phyloP scores from a whole-genome alignment of 2,888 invertebrate genomes.

The Pyrrhosoma nymphula region DNA sequence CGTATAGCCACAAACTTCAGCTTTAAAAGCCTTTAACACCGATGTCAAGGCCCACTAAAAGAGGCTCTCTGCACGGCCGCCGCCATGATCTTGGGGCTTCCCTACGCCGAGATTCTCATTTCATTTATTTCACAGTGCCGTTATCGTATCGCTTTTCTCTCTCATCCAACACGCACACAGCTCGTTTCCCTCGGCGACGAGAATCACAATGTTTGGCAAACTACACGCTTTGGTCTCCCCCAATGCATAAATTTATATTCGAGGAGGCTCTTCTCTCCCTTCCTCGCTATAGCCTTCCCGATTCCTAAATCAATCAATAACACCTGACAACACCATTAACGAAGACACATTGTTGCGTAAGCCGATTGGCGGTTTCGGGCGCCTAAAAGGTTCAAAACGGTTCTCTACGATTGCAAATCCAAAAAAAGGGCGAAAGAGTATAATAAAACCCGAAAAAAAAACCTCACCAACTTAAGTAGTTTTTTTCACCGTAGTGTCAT shows the following conservation, averaged over 20 bases:
- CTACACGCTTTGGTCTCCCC: neutral
- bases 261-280: neutral
- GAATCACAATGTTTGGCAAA: neutral
- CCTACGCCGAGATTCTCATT: neutral
- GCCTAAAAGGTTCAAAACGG: constrained; percentile 9
- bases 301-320: constrained; percentile 46
- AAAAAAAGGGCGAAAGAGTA: neutral
- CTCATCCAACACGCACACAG: neutral
- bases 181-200: neutral
- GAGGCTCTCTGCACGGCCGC: neutral
- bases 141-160: neutral
- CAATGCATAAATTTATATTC: neutral
- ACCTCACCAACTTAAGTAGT: no score
- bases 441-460: no score
- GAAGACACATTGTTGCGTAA: constrained; percentile 40
- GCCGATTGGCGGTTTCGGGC: constrained; percentile 47
- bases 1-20: neutral
- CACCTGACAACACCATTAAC: constrained; percentile 60
- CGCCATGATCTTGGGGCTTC: no score
- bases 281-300: neutral
- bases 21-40: neutral
- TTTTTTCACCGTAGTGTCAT: no score
- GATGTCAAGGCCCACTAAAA: neutral
- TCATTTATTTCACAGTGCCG: neutral
- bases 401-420: neutral